A percentile compares a stretch with the other conserved stretches of the same genome.
phyloP scores from a whole-genome alignment of 2,888 invertebrate species.

The Pyrochroa serraticornis region DNA sequence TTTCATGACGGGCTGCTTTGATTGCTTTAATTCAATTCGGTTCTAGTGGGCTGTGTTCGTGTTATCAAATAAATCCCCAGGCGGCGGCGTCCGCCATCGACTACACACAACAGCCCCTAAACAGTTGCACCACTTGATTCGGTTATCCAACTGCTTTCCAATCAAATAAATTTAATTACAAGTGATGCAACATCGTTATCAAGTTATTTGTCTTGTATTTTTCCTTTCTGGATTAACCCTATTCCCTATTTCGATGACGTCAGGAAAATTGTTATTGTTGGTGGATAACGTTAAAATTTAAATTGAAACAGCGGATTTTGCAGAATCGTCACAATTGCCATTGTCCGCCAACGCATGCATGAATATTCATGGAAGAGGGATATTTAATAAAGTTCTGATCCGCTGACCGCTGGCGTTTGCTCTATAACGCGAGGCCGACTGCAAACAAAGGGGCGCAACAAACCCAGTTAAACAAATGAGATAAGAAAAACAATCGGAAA shows the following conservation, averaged over 20 bases:
- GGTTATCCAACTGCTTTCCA: no score
- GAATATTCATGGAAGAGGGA: conserved; percentile 1
- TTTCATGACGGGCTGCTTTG: background rate
- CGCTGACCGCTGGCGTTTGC: conserved; percentile 24
- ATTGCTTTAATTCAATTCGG: background rate
- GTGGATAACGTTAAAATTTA: background rate
- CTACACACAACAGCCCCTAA: no score
- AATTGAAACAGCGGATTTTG: background rate
- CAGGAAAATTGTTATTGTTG: no score
- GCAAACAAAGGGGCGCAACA: background rate
- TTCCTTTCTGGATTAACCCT: no score
- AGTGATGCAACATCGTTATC: no score
- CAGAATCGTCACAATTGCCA: background rate
- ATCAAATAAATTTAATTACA: no score
- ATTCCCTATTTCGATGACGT: no score
- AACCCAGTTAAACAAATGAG: background rate
- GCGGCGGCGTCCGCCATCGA: background rate
- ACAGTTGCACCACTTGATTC: no score
- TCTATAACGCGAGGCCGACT: background rate
- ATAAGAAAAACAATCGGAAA: conserved; percentile 3
- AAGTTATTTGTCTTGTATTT: no score
- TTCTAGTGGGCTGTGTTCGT: background rate
- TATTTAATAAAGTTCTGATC: conserved; percentile 36
- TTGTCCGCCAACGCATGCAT: conserved; percentile 1
- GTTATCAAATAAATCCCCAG: conserved; percentile 3